Base-by-base conservation (phyloP, 2,113 vertebrate genomes). In the Megaptera novaeangliae region DNA sequence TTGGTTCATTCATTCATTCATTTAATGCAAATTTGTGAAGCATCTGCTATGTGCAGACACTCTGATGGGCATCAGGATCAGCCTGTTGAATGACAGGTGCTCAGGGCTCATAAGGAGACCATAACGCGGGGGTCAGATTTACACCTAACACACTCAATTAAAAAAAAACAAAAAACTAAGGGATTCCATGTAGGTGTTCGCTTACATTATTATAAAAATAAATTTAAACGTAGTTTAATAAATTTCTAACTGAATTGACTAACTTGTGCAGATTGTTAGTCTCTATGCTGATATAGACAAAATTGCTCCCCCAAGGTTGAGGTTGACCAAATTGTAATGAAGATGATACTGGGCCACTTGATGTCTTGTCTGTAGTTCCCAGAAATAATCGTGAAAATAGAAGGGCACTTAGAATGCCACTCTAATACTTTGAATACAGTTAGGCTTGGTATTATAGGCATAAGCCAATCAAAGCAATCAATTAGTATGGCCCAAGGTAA, bases 321-420 rank as follows among this genome's bases (percentile, higher is more conserved):
- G 68, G 55, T 8, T 74, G 68, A 84, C 20, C 10, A 41, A 74
- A 91, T 64, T 85, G 18, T 64, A 82, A 91, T 66, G 59, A 86
- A 66, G 34, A 82, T 66, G 15, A 18, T 57, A 39, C 5, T 96
- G 71, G 66, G 27, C 41, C 63, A 57, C 34, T 80, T 78, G 41
- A 69, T 3, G 78, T 8, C 21, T 81, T 59, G 29, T 31, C 12
- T 52, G 9, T 77, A 21, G 29, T 52, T 96, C 72, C 29, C n/a
- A 55, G 72, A 86, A 94, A 92, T 88, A 88, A 69, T 64, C 41
- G 63, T 78, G 25, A 83, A 61, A 89, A 46, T 31, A 92, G 61
- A 97, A n/a, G 69, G 23, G 21, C 17, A 74, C 46, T 92, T 83
- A 63, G 39, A 82, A 75, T 52, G 46, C 4, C 39, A 39, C 52